Base-by-base conservation (phyloP, 2,888 invertebrate genomes). In the Drosophila mulleri region DNA sequence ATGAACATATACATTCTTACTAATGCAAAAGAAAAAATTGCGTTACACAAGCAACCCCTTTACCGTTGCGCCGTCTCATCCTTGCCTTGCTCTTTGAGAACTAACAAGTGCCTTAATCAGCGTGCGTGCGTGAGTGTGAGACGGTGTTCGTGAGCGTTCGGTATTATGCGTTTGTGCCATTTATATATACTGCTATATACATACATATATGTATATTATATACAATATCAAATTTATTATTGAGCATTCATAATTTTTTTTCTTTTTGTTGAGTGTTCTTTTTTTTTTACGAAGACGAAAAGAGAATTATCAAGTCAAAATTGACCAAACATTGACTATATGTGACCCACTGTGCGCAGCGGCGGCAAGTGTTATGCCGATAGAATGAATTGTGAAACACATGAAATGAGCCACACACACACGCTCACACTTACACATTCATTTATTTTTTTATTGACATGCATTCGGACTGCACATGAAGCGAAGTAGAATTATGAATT, bases 11-110 rank as follows among this genome's bases (percentile, higher is more conserved):
- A 29, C 14, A 44, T 37, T 59, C 54, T 20, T 66, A 56, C 48
- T 60, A 69, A 74, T 75, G 68, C 61, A 73, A 74, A 75, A 81
- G 67, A 63, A 73, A 74, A 83, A 84, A 84, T 86, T 83, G 82
- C 84, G 84, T 84, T 84, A 86, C 84, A 84, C 84, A 84, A 84
- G 84, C 84, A 72, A 78, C 67, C 75, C 83, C 56, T 61, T 77
- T 54, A 60, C 76, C 72, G 69, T 71, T 71, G 62, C 60, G 42
- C 67, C 60, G 64, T 45, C 73, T 47, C 60, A 59, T 45, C 58
- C 48, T 44, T 41, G 26, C 61, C 20, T 53, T 29, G 8, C 23
- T 67, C 11, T 70, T 74, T 62, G 77, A 77, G 47, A 47, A 47
- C 47, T 74, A 78, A 78, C 77, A 78, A 77, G 77, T 78, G 77